Evolutionary conservation across 2,113 vertebrate species (phyloP).

Genomic region (Scartelaos histophorus): DNA sequence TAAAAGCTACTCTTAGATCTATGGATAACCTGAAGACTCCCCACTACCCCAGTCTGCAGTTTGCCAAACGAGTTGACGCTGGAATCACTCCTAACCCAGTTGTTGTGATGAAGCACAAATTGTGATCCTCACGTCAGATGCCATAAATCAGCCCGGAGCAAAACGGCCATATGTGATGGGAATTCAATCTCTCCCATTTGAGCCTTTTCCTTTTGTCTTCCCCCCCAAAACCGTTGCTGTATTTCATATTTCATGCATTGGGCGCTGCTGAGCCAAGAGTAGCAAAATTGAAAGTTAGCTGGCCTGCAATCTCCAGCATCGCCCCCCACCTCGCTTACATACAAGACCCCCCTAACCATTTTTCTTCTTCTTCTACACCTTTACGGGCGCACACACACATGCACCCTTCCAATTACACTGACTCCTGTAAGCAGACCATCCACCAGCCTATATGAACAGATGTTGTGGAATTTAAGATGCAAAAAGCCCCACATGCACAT

Average conservation of each 20-base stretch:
- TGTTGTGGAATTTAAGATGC: constrained; percentile 91
- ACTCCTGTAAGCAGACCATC: constrained; percentile 69
- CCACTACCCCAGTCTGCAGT: constrained; percentile 45
- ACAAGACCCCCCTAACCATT: constrained; percentile 5
- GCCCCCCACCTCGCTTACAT: constrained; percentile 17
- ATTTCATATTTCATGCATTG: constrained; percentile 37
- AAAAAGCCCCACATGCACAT: constrained; percentile 64
- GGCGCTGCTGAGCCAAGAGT: constrained; percentile 48
- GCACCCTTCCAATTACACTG: constrained; percentile 68
- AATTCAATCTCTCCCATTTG: constrained; percentile 55
- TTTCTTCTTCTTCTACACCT: constrained; percentile 41
- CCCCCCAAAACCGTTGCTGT: constrained; percentile 23
- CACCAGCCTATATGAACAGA: constrained; percentile 80
- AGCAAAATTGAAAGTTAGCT: constrained; percentile 31
- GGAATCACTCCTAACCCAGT: constrained; percentile 69
- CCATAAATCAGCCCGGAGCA: constrained; percentile 62
- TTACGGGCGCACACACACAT: constrained; percentile 53
- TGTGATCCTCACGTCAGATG: constrained; percentile 55
- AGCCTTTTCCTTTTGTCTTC: constrained; percentile 30
- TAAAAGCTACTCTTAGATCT: constrained; percentile 25
- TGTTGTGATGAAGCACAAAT: constrained; percentile 64
- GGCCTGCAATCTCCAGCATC: constrained; percentile 33
- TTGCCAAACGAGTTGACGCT: constrained; percentile 35
- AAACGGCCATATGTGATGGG: constrained; percentile 61
- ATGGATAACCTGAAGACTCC: constrained; percentile 28